Evolutionary conservation across 2,888 invertebrate genomes (phyloP), one percentile per base, ranked within the genome.

Genomic region (Cosmopolites sordidus): DNA sequence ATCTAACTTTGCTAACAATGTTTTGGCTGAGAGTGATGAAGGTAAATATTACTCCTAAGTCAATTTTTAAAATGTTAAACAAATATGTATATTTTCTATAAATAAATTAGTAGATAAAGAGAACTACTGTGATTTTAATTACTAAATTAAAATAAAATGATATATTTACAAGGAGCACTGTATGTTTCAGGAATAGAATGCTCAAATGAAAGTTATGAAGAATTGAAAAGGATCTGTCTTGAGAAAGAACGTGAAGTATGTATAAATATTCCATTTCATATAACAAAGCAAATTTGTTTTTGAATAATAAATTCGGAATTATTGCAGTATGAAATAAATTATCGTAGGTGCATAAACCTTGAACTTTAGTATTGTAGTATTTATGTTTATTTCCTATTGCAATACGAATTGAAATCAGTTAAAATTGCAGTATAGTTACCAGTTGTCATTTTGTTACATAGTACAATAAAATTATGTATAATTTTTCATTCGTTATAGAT

Each of bases 1-100:
- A 66, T 83, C 86, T 29, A 92, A 82, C 76, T 87, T 93, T 67
- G 92, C 93, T 54, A 89, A 88, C 72, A 92, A 92, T 75, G 92
- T 93, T 64, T 79, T 94, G 69, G 84, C 88, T 60, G 83, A 83
- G 66, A 80, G 79, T 69, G 77, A 76, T 69, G 82, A 81, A 16
- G 40, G 40, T 40, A 16, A 16, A 11, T 22, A 8, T n/a, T n/a
- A n/a, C n/a, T 22, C 22, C 22, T 22, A 8, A 22, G 4, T 22
- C 8, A 22, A 22, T n/a, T n/a, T n/a, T n/a, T n/a, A n/a, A n/a
- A n/a, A n/a, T n/a, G n/a, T n/a, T n/a, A n/a, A n/a, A n/a, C n/a
- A n/a, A n/a, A n/a, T n/a, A n/a, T n/a, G n/a, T n/a, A n/a, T n/a
- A n/a, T n/a, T n/a, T n/a, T n/a, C n/a, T n/a, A n/a, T n/a, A n/a